A percentile compares a stretch with the other conserved stretches of the same genome.
phyloP scores from a whole-genome alignment of 2,113 vertebrate genomes.

The Rynchops niger region DNA sequence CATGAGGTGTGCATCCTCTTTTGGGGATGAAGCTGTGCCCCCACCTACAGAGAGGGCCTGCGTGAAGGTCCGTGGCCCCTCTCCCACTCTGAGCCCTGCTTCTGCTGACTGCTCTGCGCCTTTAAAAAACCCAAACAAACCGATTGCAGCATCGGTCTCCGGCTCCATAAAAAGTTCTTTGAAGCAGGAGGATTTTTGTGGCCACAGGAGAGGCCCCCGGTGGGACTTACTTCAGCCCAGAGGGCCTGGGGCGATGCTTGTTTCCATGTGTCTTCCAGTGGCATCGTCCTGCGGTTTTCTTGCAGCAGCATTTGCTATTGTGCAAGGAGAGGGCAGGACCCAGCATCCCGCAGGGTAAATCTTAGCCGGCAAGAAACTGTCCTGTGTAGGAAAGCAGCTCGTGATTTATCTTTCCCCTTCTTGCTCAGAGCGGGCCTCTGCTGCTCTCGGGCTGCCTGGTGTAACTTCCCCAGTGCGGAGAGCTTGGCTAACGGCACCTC shows the following conservation, averaged over 20 bases:
- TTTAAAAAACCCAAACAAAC: not conserved
- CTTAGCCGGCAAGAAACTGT: too few species aligned
- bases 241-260: not conserved
- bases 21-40: not conserved
- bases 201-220: not conserved
- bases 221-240: not conserved
- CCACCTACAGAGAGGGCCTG: not conserved
- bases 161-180: rapidly evolving
- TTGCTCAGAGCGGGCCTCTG: not conserved
- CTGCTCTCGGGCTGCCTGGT: not conserved
- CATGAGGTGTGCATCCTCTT: rapidly evolving
- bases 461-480: too few species aligned
- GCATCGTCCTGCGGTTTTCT: not conserved
- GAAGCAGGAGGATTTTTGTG: not conserved
- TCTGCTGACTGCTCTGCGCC: too few species aligned
- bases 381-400: not conserved
- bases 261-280: not conserved
- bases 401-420: not conserved
- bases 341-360: rapidly evolving
- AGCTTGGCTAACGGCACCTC: not conserved
- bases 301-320: not conserved
- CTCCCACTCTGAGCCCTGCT: not conserved
- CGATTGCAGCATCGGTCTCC: rapidly evolving
- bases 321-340: not conserved
- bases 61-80: not conserved